phyloP scores from a whole-genome alignment of 1,140 invertebrate species.

The Drosophila pandora region DNA sequence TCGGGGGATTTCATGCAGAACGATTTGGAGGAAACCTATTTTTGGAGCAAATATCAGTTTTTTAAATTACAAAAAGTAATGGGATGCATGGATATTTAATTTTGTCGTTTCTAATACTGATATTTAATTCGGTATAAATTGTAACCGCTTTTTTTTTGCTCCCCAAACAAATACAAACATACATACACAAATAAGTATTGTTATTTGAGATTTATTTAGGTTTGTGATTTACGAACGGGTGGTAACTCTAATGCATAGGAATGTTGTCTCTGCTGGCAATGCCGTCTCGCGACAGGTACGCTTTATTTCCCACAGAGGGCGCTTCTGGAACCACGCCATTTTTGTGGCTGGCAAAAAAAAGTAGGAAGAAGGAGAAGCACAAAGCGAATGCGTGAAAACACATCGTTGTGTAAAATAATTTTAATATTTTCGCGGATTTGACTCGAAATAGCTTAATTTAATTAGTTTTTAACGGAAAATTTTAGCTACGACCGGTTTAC shows the following conservation, averaged over 20 bases:
- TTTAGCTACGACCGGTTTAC: not conserved
- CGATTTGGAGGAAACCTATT: no score
- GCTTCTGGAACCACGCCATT: not conserved
- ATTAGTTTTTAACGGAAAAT: not conserved
- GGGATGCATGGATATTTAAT: no score
- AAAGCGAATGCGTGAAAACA: constrained; percentile 41
- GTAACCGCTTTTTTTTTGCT: no score
- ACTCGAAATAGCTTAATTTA: not conserved
- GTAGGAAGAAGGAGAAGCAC: constrained; percentile 16
- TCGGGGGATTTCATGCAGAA: no score
- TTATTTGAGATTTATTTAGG: not conserved
- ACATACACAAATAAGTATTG: not conserved
- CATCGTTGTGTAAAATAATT: constrained; percentile 17
- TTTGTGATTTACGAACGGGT: not conserved
- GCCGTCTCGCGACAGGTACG: not conserved
- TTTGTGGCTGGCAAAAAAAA: not conserved
- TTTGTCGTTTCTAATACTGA: no score
- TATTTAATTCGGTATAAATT: no score
- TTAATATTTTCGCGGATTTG: not conserved
- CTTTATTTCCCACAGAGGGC: not conserved
- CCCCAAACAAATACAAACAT: no score
- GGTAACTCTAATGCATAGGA: not conserved
- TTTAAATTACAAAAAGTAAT: no score
- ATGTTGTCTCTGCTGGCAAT: not conserved
- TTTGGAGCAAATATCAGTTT: no score